Evolutionary conservation across 2,888 invertebrate genomes (phyloP), one percentile per base, ranked within the genome.

Genomic region (Cosmia pyralina): DNA sequence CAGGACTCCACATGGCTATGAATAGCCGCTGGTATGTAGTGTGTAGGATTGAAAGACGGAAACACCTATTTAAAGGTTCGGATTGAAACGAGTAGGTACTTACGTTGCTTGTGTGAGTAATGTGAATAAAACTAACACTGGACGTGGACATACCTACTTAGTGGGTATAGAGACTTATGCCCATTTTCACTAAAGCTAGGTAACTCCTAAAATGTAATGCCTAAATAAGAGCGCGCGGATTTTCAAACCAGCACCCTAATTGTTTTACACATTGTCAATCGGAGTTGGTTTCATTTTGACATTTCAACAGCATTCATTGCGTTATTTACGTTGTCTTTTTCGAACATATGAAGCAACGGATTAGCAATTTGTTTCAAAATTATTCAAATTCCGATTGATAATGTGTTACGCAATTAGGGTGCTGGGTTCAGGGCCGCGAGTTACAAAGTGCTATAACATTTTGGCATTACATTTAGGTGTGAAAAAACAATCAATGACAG

Each of bases 11-110:
- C 77, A 78, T 59, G 10, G 17, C 64, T 81, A 78, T 75, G 22
- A 81, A 78, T 78, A 78, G 75, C 34, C 58, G 8, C 46, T 57
- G 59, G 55, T 64, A 64, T 78, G 66, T 53, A 53, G 48, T 44
- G 44, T 50, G 71, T 75, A 69, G 75, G 81, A 81, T 75, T 81
- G 55, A 10, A 52, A 41, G 41, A 59, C 65, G 78, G 78, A 78
- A 75, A 69, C n/a, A 17, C 52, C 68, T 75, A 78, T 78, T 78
- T 75, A 78, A 81, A 60, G 75, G 64, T 75, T 73, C 4, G 41
- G 38, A 34, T 57, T 52, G 48, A 79, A 79, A 53, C 66, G 66
- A 19, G 50, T n/a, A n/a, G n/a, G n/a, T 19, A 34, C n/a, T 34
- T 10, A 46, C 52, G 52, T 57, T 22, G 41, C 57, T 19, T 41